Conservation (phyloP, 30 jellyfish, hydroid and myxozoan genomes). For the Aurelia coerulea region DNA sequence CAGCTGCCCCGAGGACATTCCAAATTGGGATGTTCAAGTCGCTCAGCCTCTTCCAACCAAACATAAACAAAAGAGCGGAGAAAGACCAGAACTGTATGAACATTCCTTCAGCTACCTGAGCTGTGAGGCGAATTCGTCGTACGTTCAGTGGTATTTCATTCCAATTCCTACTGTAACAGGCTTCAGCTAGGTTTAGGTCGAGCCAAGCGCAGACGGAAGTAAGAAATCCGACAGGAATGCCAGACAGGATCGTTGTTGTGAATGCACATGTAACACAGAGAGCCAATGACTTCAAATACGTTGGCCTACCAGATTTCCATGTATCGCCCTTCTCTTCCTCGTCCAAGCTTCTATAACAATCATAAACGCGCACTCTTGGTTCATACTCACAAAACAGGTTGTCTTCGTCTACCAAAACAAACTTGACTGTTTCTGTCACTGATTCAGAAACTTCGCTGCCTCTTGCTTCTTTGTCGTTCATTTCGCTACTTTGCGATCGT, state of each 20-base stretch:
- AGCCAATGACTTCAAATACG: not conserved
- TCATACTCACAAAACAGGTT: slow-evolving; percentile 14
- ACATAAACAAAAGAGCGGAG: slow-evolving; percentile 25
- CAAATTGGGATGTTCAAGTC: slow-evolving; percentile 47
- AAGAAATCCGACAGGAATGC: slow-evolving; percentile 44
- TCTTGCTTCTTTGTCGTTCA: too few species aligned
- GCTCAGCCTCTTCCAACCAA: slow-evolving; percentile 28
- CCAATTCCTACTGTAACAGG: slow-evolving; percentile 58
- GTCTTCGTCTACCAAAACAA: not conserved
- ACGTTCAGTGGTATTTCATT: slow-evolving; percentile 27
- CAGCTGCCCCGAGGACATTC: slow-evolving; percentile 58
- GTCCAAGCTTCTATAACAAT: slow-evolving; percentile 4
- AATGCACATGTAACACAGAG: slow-evolving; percentile 28
- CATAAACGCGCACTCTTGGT: not conserved
- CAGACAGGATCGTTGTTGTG: slow-evolving; percentile 30
- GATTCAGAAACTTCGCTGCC: too few species aligned
- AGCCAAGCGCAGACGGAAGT: slow-evolving; percentile 38
- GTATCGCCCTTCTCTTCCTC: not conserved
- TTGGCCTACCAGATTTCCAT: slow-evolving; percentile 57
- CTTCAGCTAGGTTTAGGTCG: slow-evolving; percentile 49
- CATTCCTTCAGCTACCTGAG: slow-evolving; percentile 70
- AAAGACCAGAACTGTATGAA: slow-evolving; percentile 64
- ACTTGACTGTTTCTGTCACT: too few species aligned
- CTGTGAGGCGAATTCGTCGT: slow-evolving; percentile 39
- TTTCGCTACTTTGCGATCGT: too few species aligned